phyloP scores from a whole-genome alignment of 2,797 vertebrate species.

The Coreius guichenoti region DNA sequence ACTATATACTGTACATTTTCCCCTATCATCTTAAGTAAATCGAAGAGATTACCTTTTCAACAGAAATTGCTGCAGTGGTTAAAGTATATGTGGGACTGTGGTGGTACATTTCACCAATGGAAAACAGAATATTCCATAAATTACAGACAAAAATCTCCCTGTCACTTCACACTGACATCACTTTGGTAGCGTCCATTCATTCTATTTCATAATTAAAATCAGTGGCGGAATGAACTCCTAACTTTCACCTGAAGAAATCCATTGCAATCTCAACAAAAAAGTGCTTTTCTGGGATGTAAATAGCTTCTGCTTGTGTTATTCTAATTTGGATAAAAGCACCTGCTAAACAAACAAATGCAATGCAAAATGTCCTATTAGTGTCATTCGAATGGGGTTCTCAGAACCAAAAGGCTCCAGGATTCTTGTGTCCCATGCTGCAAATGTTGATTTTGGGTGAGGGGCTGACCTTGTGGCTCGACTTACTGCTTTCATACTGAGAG shows the following conservation, averaged over 20 bases:
- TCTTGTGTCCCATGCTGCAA: conserved; percentile 10
- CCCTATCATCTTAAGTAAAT: neutral
- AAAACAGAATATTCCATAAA: conserved; percentile 29
- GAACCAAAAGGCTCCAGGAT: conserved; percentile 7
- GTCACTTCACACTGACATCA: conserved; percentile 22
- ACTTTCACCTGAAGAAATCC: conserved; percentile 12
- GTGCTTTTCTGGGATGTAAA: neutral
- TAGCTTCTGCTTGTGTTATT: neutral
- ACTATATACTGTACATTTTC: neutral
- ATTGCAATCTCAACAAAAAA: neutral
- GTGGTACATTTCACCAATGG: neutral
- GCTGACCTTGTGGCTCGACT: conserved; percentile 27
- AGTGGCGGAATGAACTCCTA: neutral
- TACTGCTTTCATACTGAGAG: conserved; percentile 4
- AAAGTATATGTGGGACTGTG: conserved; percentile 29
- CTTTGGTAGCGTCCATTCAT: conserved; percentile 29
- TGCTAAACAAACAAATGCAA: neutral
- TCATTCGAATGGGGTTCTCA: neutral
- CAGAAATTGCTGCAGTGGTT: conserved; percentile 35
- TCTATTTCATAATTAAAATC: conserved; percentile 27
- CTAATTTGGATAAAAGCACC: conserved; percentile 3
- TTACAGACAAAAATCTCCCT: conserved; percentile 5
- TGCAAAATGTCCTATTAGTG: neutral
- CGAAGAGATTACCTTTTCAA: neutral
- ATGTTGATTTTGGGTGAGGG: conserved; percentile 49